Conservation (phyloP, 2,797 vertebrate genomes). For the Anniella stebbinsi region DNA sequence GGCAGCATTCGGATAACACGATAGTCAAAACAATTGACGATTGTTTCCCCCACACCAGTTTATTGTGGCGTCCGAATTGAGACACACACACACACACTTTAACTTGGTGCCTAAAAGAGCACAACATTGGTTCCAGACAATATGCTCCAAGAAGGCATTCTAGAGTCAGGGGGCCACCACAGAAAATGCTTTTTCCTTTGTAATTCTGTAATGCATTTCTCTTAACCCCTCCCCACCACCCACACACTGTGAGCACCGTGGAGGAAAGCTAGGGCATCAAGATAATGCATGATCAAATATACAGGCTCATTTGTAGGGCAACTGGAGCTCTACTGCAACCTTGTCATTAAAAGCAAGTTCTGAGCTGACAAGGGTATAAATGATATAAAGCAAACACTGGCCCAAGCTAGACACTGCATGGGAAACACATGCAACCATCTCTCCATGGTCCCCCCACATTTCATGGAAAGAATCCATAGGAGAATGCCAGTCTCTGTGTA, state of each 20-base stretch:
- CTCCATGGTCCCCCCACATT: no score
- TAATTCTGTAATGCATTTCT: neutral
- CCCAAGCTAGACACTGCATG: neutral
- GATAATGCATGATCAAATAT: neutral
- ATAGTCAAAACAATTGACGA: no score
- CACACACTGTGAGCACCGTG: neutral
- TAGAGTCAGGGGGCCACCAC: no score
- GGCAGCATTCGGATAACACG: no score
- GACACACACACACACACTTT: no score
- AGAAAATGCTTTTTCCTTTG: neutral
- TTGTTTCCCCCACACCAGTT: no score
- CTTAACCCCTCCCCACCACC: neutral
- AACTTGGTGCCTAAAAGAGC: neutral
- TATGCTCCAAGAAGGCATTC: neutral
- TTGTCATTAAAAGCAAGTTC: neutral
- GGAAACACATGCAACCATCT: neutral
- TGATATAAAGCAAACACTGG: neutral
- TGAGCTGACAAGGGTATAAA: neutral
- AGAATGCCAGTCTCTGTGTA: no score
- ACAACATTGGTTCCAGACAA: neutral
- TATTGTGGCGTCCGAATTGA: no score
- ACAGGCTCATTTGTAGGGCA: neutral
- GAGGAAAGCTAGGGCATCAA: neutral
- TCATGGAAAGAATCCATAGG: no score
- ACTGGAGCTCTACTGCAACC: neutral